phyloP scores from a whole-genome alignment of 2,888 invertebrate species.

The Brenthis hecate region DNA sequence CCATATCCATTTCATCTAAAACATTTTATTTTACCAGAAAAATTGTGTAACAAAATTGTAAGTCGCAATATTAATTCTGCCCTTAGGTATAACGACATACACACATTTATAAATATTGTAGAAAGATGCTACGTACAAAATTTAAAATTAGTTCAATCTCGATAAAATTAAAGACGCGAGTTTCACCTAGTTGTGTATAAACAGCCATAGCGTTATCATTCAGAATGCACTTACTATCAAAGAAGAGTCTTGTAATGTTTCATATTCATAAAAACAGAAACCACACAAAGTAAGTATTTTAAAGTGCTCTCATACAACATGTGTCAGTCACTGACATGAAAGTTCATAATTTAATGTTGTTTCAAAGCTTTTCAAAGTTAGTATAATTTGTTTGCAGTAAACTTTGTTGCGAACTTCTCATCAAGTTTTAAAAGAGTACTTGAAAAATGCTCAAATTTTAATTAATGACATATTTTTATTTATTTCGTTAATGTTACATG shows the following conservation, averaged over 20 bases:
- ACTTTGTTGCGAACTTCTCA: constrained; percentile 11
- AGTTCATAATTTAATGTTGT: constrained; percentile 23
- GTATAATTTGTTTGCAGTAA: constrained; percentile 10
- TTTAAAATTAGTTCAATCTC: too few species aligned
- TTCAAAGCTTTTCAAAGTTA: constrained; percentile 16
- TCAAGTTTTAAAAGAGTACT: background rate
- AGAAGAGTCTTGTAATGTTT: constrained; percentile 11
- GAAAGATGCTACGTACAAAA: too few species aligned
- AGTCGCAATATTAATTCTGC: too few species aligned
- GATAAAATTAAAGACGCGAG: too few species aligned
- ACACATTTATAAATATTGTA: too few species aligned
- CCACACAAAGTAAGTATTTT: constrained; percentile 23
- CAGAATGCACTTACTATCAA: constrained; percentile 1
- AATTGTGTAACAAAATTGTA: too few species aligned
- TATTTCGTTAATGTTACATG: too few species aligned
- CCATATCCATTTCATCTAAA: too few species aligned
- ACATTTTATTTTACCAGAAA: too few species aligned
- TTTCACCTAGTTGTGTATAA: background rate
- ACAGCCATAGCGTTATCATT: background rate
- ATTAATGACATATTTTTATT: too few species aligned
- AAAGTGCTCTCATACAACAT: constrained; percentile 17
- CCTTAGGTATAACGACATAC: too few species aligned
- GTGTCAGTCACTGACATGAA: constrained; percentile 21
- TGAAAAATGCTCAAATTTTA: too few species aligned
- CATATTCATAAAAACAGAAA: constrained; percentile 17